Evolutionary conservation across 2,888 invertebrate genomes (phyloP).

Genomic region (Chalcosyrphus nemorum): DNA sequence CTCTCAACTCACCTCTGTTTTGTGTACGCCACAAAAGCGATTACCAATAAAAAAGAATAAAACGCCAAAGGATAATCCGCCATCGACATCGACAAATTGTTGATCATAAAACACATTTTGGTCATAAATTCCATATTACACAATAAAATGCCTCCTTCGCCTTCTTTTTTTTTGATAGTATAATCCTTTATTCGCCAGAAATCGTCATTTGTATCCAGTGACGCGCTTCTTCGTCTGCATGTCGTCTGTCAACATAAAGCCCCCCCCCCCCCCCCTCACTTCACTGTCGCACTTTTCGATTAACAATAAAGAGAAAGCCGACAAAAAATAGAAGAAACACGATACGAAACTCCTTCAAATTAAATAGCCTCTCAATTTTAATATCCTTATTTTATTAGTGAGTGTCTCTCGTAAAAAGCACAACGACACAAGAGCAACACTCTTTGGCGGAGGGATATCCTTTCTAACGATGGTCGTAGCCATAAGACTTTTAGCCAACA

Average conservation of each 20-base stretch:
- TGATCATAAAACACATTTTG: slow-evolving; percentile 39
- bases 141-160: slow-evolving; percentile 16
- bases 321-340: slow-evolving; percentile 4
- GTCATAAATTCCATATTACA: slow-evolving; percentile 42
- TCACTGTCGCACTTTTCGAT: slow-evolving; percentile 37
- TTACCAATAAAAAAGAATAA: slow-evolving; percentile 47
- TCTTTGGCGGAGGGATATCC: neutral
- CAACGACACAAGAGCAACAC: slow-evolving; percentile 10
- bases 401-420: slow-evolving; percentile 55
- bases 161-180: neutral
- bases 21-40: slow-evolving; percentile 16
- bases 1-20: slow-evolving; percentile 31
- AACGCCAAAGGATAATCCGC: slow-evolving; percentile 47
- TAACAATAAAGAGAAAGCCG: slow-evolving; percentile 36
- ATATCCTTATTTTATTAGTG: slow-evolving; percentile 71
- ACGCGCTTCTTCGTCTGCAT: slow-evolving; percentile 19
- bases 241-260: slow-evolving; percentile 51
- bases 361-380: slow-evolving; percentile 71
- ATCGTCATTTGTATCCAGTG: neutral
- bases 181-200: slow-evolving; percentile 49
- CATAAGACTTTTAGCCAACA: slow-evolving; percentile 68
- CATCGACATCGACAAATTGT: slow-evolving; percentile 58
- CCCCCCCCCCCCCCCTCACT: too few species aligned
- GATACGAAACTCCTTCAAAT: slow-evolving; percentile 48
- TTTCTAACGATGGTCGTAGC: slow-evolving; percentile 52